Evolutionary conservation across 2,888 invertebrate species (phyloP), one percentile per base, ranked within the genome.

Genomic region (Pterostichus niger): DNA sequence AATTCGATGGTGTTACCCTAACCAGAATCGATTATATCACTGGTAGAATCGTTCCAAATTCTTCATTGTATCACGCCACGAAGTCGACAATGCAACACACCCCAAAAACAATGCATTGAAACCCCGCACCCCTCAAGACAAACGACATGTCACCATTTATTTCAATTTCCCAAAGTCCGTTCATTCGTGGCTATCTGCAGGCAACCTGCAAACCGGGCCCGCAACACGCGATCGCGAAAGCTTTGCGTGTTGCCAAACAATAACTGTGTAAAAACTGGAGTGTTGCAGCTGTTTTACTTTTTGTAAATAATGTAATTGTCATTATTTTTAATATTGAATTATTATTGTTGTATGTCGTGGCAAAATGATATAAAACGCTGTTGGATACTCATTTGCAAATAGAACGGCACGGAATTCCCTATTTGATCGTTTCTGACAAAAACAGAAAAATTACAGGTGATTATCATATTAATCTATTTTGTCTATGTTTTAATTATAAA

Each of bases 251-350:
- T 59, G 61, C 49, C 73, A 31, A 33, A 82, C 82, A 82, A 82
- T 82, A 82, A 82, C 75, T 33, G 44, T 44, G 56, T 46, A 61
- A 82, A 82, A 75, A 82, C 56, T 82, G 59, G 82, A 82, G 82
- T 82, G 82, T 75, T 59, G 75, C 54, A 75, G 82, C 54, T 82
- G 82, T 82, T 82, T 80, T 71, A 68, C 71, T 80, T 75, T 82
- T 75, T 82, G 82, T 82, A 82, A 82, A 82, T 82, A 82, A 82
- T 82, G 82, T 82, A 82, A 82, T 82, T 82, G 82, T 82, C 82
- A 82, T 82, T 82, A 82, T 82, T 82, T 82, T 82, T 82, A 82
- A 82, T 82, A 82, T 82, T 82, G 82, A 82, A 82, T 82, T 82
- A 82, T 82, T 82, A 82, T 82, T 82, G 82, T 82, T 82, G 82